These are phyloP conservation scores for Phymanthus crucifer DNA, from an alignment of 92 coral and sea anemone species.

Conservation along the genomic window DNA sequence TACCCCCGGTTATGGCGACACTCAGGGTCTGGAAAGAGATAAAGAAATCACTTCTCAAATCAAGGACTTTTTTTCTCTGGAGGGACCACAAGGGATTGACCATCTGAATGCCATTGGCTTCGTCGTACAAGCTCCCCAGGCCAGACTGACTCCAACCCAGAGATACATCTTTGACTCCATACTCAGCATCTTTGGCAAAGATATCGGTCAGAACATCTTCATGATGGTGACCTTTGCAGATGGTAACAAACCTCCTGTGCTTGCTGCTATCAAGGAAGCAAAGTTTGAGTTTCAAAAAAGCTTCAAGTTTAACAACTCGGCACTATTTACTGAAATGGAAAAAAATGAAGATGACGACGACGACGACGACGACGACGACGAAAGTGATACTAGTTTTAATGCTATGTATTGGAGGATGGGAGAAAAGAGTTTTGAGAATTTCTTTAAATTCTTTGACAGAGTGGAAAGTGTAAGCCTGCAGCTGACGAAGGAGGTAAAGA, in stretches of 20 bases:
- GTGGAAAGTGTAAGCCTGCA: slow-evolving; percentile 33
- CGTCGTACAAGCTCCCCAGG: slow-evolving; percentile 29
- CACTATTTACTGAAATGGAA: neutral
- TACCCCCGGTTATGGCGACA: slow-evolving; percentile 30
- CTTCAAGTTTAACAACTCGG: slow-evolving; percentile 54
- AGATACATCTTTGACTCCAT: slow-evolving; percentile 51
- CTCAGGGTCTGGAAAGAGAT: slow-evolving; percentile 45
- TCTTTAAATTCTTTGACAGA: slow-evolving; percentile 18
- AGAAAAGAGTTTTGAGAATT: slow-evolving; percentile 6
- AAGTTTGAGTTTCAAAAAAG: slow-evolving; percentile 5
- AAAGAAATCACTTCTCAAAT: slow-evolving; percentile 32
- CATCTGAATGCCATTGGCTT: slow-evolving; percentile 51
- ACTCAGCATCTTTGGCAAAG: slow-evolving; percentile 51
- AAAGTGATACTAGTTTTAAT: slow-evolving; percentile 14
- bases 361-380: neutral
- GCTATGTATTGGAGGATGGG: slow-evolving; percentile 57
- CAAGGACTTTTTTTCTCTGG: slow-evolving; percentile 41
- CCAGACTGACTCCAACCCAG: slow-evolving; percentile 43
- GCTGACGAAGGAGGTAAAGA: slow-evolving; percentile 19
- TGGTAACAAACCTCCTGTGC: slow-evolving; percentile 38
- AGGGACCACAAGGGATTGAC: slow-evolving; percentile 33
- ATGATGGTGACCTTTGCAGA: slow-evolving; percentile 59
- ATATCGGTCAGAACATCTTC: slow-evolving; percentile 37
- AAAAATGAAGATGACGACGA: neutral
- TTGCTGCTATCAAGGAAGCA: slow-evolving; percentile 30